Evolutionary conservation across 2,888 invertebrate species (phyloP), one percentile per base, ranked within the genome.

Genomic region (Trichopoda pennipes): DNA sequence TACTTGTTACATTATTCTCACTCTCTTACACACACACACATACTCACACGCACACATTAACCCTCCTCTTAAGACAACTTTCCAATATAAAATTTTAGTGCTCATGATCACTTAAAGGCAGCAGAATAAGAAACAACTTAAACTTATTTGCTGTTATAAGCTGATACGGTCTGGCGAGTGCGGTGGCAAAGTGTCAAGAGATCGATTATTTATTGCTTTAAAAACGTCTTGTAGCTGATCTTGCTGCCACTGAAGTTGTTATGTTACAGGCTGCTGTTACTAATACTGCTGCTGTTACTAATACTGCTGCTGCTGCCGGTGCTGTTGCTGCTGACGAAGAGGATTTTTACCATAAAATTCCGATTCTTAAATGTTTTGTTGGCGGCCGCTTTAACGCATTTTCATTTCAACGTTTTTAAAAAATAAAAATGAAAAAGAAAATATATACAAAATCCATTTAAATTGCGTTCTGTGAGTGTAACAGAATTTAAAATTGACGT

Each of bases 151-250:
- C 79, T 74, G 73, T 68, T 74, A 80, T 80, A 80, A 80, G 44
- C 73, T 61, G 68, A 80, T 80, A 79, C 58, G 61, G 79, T 73
- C 58, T 73, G 47, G 64, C 79, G 28, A 79, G 79, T 79, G 58
- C 82, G 75, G 82, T 82, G 82, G 82, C 82, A 79, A 82, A 82
- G 82, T 82, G 79, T 75, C 82, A 82, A 82, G 82, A 82, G 79
- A 82, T 82, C 75, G 82, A 82, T 82, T 82, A 82, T 82, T 82
- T 82, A 82, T 82, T 82, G 75, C 82, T 69, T 82, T 63, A 55
- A 79, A 80, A 79, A 75, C 82, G 79, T 79, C 82, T 82, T 82
- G 75, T 72, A 75, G 47, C 63, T 72, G 79, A 75, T 72, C 44
- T 72, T 68, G 82, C 68, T 64, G 77, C 72, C 66, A 55, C 73